Base-by-base conservation (phyloP, 2,888 invertebrate species). In the Odontocolon sp. region DNA sequence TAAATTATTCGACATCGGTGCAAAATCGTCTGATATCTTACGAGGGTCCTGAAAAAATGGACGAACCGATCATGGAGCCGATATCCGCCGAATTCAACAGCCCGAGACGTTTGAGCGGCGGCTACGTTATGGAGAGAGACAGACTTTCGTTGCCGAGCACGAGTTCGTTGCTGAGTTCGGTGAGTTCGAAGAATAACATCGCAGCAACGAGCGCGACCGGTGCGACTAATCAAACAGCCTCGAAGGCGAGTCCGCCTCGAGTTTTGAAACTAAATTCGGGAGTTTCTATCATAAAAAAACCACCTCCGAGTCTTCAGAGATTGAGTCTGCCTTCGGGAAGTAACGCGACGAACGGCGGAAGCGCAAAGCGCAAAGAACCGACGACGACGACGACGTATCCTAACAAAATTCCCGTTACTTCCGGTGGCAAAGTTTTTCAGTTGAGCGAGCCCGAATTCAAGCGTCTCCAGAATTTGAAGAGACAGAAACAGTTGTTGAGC, bases 361-460 rank as follows among this genome's bases (percentile, higher is more conserved):
- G 38, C 14, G 36, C 71, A 2, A 89, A 87, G 57, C 87, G 88
- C n/a, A 88, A 87, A 61, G 80, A 94, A 92, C 54, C 16, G 14
- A 14, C 40, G 4, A 0, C 93, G 92, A 31, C 16, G 14, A 14
- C 40, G 4, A 0, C 93, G 92, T 0, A 93, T 93, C 85, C 94
- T 92, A 0, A 92, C 57, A 91, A 91, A 42, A 89, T 94, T 33
- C 70, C 78, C 38, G 79, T 93, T 93, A 74, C 2, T 94, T 94
- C 95, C 0, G 94, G 95, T 0, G 95, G 95, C n/a, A 94, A 94
- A 85, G 94, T 95, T 0, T 95, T 94, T 89, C 95, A 95, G 87
- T 94, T 96, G 83, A 95, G 95, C 2, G 92, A 96, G 33, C 94
- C 94, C 57, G 96, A 96, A 85, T 95, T 95, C 90, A 95, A 95